Conservation (phyloP, 2,888 invertebrate genomes). For the Leucophora obtusa region DNA sequence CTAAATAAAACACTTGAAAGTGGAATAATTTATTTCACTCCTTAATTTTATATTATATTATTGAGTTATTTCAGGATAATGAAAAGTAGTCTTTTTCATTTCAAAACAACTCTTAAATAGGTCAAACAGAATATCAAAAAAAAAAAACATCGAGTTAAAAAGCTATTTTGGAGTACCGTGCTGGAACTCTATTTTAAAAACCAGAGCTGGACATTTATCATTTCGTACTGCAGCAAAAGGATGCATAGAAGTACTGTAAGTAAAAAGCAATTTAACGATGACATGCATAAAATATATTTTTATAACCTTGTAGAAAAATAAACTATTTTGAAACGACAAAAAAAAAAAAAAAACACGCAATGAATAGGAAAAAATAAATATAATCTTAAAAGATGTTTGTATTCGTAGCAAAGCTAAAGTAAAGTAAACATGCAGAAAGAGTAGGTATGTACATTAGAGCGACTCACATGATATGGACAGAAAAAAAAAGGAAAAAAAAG, state of each 20-base stretch:
- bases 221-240: conserved; percentile 23
- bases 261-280: conserved; percentile 60
- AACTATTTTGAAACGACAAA: conserved; percentile 5
- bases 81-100: too few relatives aligned
- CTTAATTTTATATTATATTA: too few relatives aligned
- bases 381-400: conserved; percentile 38
- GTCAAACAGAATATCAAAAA: too few relatives aligned
- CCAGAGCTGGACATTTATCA: conserved; percentile 46
- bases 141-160: too few relatives aligned
- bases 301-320: conserved; percentile 54
- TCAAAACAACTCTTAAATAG: too few relatives aligned
- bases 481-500: too few relatives aligned
- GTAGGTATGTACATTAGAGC: too few relatives aligned
- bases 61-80: too few relatives aligned
- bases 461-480: too few relatives aligned
- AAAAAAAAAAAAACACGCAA: conserved; percentile 47
- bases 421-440: conserved; percentile 13
- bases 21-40: too few relatives aligned
- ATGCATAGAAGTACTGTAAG: conserved; percentile 10
- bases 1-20: too few relatives aligned
- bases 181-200: neutral
- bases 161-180: neutral
- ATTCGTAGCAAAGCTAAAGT: conserved; percentile 15
- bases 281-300: conserved; percentile 63
- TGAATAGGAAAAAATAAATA: conserved; percentile 19